Conservation (phyloP, 1,140 invertebrate species). For the Drosophila virilis region DNA sequence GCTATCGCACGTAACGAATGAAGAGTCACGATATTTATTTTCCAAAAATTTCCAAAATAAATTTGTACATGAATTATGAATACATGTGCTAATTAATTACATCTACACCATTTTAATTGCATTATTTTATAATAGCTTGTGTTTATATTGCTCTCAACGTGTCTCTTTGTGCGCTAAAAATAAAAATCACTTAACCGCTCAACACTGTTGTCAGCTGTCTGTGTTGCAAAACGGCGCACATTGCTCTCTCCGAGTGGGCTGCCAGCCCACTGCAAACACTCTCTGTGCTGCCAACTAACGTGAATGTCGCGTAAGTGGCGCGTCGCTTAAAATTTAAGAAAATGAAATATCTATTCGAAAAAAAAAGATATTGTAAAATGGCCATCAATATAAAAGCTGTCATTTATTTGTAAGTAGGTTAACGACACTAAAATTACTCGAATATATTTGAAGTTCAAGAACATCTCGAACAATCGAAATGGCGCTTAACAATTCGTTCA, state of each 20-base stretch:
- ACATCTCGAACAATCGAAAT: conserved; percentile 12
- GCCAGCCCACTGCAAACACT: too few relatives aligned
- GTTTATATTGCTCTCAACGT: too few relatives aligned
- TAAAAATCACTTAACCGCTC: background rate
- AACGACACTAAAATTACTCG: conserved; percentile 22
- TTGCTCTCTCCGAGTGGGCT: background rate
- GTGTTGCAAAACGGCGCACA: conserved; percentile 20
- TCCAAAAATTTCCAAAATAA: too few relatives aligned
- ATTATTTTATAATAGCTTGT: background rate
- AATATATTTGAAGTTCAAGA: conserved; percentile 7
- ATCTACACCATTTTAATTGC: background rate
- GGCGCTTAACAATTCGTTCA: background rate
- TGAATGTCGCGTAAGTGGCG: conserved; percentile 3
- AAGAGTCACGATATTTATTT: conserved; percentile 1
- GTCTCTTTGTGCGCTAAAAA: too few relatives aligned
- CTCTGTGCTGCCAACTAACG: background rate
- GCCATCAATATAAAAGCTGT: background rate
- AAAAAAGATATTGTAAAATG: background rate
- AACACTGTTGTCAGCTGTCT: conserved; percentile 13
- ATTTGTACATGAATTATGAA: background rate
- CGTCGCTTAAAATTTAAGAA: conserved; percentile 12
- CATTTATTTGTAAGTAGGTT: conserved; percentile 15
- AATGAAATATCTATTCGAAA: background rate
- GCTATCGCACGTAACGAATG: conserved; percentile 10
- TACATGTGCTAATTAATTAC: background rate